Evolutionary conservation across 2,888 invertebrate species (phyloP).

Genomic region (Trichopoda pennipes): DNA sequence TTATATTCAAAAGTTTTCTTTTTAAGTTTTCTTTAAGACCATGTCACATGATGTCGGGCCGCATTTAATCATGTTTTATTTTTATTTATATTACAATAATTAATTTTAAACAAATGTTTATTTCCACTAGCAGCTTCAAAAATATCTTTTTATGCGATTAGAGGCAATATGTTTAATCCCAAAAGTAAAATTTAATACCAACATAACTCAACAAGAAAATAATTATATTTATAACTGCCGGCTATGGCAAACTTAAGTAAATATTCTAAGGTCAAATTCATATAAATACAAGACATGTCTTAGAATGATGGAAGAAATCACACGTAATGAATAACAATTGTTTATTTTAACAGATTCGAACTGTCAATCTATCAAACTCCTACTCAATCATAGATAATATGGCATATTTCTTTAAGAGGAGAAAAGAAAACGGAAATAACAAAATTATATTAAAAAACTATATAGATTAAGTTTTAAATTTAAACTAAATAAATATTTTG

Average conservation of each 20-base stretch:
- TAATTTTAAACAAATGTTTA: background rate
- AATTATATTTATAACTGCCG: constrained; percentile 18
- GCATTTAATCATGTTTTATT: too few species aligned
- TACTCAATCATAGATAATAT: constrained; percentile 68
- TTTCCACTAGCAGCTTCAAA: background rate
- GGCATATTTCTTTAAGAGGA: constrained; percentile 11
- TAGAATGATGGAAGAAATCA: constrained; percentile 33
- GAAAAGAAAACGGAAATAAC: background rate
- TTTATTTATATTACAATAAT: background rate
- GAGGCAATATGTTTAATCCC: constrained; percentile 57
- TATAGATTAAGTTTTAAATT: background rate
- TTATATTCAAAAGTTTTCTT: too few species aligned
- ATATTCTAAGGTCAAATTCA: constrained; percentile 69
- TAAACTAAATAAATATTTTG: constrained; percentile 19
- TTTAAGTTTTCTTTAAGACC: too few species aligned
- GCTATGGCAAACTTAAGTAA: constrained; percentile 62
- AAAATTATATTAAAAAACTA: constrained; percentile 1
- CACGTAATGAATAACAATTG: constrained; percentile 67
- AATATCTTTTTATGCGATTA: background rate
- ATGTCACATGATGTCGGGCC: too few species aligned
- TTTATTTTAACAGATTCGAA: constrained; percentile 76
- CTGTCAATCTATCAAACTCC: constrained; percentile 78
- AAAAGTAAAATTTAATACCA: constrained; percentile 62
- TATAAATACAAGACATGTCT: constrained; percentile 9
- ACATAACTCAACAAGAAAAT: constrained; percentile 28